Percentiles rank a stretch among this genome's conserved stretches.
These are phyloP conservation scores for Pyxicephalus adspersus DNA, from an alignment of 2,113 vertebrate genomes.

Conservation along the genomic window DNA sequence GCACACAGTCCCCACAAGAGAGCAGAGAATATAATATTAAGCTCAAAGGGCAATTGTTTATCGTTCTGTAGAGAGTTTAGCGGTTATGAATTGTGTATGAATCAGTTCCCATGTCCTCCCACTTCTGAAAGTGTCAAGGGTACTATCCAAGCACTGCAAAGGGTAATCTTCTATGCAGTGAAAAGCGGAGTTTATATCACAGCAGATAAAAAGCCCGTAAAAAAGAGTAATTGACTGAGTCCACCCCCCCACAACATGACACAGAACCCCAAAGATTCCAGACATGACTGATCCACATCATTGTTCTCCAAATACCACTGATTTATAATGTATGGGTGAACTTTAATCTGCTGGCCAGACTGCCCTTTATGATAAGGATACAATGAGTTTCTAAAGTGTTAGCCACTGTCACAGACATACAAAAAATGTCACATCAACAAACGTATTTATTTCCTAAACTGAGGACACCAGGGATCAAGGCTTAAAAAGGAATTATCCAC, in stretches of 20 bases:
- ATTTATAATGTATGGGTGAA: conserved; percentile 58
- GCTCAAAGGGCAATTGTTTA: conserved; percentile 38
- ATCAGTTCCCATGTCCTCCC: neutral
- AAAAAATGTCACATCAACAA: conserved; percentile 56
- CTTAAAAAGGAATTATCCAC: conserved; percentile 52
- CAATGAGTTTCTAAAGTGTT: conserved; percentile 51
- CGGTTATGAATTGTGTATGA: conserved; percentile 32
- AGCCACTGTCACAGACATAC: conserved; percentile 36
- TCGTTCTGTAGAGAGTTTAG: neutral
- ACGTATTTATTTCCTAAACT: conserved; percentile 51
- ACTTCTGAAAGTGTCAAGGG: conserved; percentile 18
- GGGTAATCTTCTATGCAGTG: neutral
- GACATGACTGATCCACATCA: conserved; percentile 41
- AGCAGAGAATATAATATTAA: neutral
- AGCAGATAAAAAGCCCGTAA: neutral
- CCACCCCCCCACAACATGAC: neutral
- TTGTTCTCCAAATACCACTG: conserved; percentile 55
- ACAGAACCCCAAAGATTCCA: conserved; percentile 43
- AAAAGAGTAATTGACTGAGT: neutral
- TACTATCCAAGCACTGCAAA: neutral
- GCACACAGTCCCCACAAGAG: neutral
- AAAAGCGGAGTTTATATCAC: neutral
- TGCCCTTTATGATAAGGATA: conserved; percentile 54
- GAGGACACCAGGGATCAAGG: conserved; percentile 32
- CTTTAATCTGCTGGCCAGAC: conserved; percentile 50